Conservation (phyloP, 1,140 invertebrate species). For the Planococcus citri region DNA sequence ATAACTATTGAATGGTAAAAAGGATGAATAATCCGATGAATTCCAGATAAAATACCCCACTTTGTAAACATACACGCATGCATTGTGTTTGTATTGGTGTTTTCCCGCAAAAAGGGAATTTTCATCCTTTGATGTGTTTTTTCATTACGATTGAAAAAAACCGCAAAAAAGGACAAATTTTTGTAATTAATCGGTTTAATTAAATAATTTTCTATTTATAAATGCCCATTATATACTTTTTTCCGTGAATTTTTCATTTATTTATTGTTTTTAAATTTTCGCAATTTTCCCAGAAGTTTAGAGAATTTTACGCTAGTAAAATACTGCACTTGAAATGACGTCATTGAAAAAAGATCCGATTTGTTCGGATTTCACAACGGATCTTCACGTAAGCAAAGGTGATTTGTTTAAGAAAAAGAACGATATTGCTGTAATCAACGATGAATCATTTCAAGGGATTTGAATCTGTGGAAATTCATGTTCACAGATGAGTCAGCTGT, state of each 20-base stretch:
- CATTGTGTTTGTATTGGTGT: background rate
- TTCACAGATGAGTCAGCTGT: conserved; percentile 4
- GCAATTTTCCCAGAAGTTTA: no score
- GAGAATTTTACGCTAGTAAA: no score
- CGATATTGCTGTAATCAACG: background rate
- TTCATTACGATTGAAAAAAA: no score
- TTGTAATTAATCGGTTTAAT: no score
- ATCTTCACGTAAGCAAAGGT: background rate
- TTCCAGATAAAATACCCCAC: background rate
- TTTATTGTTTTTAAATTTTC: no score
- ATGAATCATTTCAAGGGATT: background rate
- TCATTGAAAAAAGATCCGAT: background rate
- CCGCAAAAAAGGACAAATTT: no score
- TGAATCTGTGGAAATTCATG: background rate
- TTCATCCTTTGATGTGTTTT: no score
- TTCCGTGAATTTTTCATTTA: no score
- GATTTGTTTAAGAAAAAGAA: background rate
- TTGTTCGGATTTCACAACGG: background rate
- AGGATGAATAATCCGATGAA: background rate
- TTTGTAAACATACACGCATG: background rate
- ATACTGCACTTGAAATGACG: no score
- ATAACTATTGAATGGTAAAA: background rate
- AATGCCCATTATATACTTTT: no score
- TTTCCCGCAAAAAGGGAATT: background rate
- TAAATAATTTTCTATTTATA: no score